These are phyloP conservation scores for Drosophila koepferae DNA, from an alignment of 2,888 invertebrate species.

Conservation along the genomic window DNA sequence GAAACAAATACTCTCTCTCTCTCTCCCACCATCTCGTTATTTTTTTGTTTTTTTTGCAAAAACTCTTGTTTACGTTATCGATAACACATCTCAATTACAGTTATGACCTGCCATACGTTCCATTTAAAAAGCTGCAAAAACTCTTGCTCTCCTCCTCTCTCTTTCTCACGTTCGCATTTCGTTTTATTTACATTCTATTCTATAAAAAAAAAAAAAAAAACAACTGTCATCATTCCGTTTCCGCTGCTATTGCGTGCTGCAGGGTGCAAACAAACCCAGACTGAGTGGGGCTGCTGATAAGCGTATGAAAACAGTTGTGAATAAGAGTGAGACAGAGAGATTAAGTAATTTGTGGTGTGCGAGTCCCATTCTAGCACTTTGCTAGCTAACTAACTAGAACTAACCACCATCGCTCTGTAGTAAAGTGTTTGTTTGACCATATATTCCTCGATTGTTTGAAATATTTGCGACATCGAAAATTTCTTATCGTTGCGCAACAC, in stretches of 20 bases:
- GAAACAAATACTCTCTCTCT: neutral
- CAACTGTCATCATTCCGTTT: slow-evolving; percentile 18
- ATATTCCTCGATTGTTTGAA: slow-evolving; percentile 87
- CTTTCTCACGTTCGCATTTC: neutral
- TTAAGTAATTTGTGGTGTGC: neutral
- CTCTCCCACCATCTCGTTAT: neutral
- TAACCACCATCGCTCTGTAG: slow-evolving; percentile 89
- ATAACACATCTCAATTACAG: slow-evolving; percentile 24
- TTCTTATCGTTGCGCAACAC: slow-evolving; percentile 88
- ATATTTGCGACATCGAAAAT: slow-evolving; percentile 86
- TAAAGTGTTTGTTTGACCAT: slow-evolving; percentile 89
- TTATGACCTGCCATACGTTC: slow-evolving; percentile 33
- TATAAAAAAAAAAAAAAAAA: neutral
- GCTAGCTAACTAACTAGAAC: slow-evolving; percentile 54
- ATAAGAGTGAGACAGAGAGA: neutral
- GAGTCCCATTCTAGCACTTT: neutral
- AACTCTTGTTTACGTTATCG: slow-evolving; percentile 13
- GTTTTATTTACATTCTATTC: neutral
- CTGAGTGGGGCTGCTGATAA: slow-evolving; percentile 4
- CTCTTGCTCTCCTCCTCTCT: neutral
- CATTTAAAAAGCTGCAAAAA: slow-evolving; percentile 17
- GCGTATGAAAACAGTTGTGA: slow-evolving; percentile 2
- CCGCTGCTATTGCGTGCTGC: slow-evolving; percentile 15
- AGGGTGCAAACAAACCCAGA: neutral
- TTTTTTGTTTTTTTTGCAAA: neutral